These are phyloP conservation scores for Aphaenogaster ashmeadi DNA, from an alignment of 1,140 invertebrate genomes.

Conservation along the genomic window DNA sequence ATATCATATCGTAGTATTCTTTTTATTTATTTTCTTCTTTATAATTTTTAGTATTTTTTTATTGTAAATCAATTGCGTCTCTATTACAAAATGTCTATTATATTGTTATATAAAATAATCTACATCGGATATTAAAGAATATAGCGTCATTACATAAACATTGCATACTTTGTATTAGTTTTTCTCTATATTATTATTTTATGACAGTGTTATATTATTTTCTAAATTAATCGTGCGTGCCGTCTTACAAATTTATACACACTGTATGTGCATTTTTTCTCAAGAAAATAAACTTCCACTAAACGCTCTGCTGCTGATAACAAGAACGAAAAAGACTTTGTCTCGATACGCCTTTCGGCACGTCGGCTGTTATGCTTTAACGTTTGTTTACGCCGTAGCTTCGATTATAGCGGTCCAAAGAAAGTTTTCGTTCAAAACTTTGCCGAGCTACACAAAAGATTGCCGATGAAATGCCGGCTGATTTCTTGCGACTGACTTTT, in stretches of 20 bases:
- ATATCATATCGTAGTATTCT: neutral
- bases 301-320: neutral
- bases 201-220: neutral
- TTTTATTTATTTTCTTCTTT: neutral
- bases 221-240: neutral
- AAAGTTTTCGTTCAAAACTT: conserved; percentile 46
- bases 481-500: conserved; percentile 48
- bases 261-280: neutral
- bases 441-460: conserved; percentile 37
- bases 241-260: neutral
- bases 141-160: neutral
- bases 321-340: neutral
- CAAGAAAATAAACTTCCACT: neutral
- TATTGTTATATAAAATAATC: neutral
- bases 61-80: neutral
- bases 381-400: conserved; percentile 35
- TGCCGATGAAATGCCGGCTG: conserved; percentile 30
- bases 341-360: neutral
- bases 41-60: neutral
- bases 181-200: neutral
- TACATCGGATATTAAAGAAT: neutral
- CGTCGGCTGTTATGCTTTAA: conserved; percentile 1
- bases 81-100: neutral
- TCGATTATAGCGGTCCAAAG: conserved; percentile 39
- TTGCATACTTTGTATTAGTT: neutral